Percentiles rank a stretch among this genome's conserved stretches.
phyloP scores from a whole-genome alignment of 2,113 vertebrate species.

The Cryptotis parvus region DNA sequence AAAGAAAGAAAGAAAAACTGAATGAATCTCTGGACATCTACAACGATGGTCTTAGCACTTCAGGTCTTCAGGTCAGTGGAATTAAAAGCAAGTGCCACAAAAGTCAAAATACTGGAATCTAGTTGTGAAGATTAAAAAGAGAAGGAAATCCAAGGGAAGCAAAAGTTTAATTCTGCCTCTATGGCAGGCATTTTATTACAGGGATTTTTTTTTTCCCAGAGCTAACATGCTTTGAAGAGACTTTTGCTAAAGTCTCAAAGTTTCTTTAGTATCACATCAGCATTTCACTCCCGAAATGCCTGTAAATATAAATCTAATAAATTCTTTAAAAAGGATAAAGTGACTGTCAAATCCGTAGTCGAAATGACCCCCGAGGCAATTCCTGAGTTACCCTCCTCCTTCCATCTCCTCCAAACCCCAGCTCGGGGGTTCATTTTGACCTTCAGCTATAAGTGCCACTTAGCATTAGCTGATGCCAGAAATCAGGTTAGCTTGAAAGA shows the following conservation, averaged over 20 bases:
- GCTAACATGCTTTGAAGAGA: background rate
- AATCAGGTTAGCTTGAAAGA: background rate
- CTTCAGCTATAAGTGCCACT: background rate
- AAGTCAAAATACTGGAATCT: no score
- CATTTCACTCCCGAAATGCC: background rate
- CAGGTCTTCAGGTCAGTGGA: background rate
- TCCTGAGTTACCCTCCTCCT: background rate
- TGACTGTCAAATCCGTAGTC: background rate
- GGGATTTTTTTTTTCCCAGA: background rate
- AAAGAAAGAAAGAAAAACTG: background rate
- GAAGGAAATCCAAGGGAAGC: background rate
- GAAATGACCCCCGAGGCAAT: background rate
- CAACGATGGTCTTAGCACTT: background rate
- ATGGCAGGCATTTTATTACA: no score
- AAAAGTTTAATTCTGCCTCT: background rate
- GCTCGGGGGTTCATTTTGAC: background rate
- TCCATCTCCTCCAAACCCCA: accelerated
- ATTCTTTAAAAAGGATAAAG: background rate
- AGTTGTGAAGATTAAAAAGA: background rate
- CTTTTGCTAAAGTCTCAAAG: background rate
- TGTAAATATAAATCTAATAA: background rate
- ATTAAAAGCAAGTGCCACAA: background rate
- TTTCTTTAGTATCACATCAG: background rate
- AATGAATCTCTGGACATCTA: background rate
- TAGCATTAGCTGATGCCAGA: background rate